Evolutionary conservation across 2,113 vertebrate species (phyloP).

Genomic region (Xenopus borealis): DNA sequence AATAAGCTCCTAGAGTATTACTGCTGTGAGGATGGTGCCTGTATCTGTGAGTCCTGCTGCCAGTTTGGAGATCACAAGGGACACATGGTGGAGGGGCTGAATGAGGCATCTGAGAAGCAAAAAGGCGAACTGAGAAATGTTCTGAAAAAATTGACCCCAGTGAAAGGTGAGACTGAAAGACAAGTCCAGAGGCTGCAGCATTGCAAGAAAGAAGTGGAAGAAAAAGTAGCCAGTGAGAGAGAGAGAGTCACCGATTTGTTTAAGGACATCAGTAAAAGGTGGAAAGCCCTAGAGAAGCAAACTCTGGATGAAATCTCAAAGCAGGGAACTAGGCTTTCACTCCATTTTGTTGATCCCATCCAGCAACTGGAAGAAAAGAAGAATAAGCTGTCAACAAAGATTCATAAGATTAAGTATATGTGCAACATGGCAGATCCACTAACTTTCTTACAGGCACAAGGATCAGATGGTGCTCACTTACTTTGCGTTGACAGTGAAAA

Average conservation of each 20-base stretch:
- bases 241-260: background rate
- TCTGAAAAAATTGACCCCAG: background rate
- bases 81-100: background rate
- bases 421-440: background rate
- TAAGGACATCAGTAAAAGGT: background rate
- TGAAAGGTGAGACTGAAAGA: background rate
- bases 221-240: background rate
- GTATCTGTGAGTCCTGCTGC: conserved; percentile 3
- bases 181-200: background rate
- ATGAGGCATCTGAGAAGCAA: background rate
- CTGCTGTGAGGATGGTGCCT: conserved; percentile 1
- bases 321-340: background rate
- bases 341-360: background rate
- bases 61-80: background rate
- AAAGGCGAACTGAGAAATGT: background rate
- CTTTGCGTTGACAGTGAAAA: background rate
- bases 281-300: background rate
- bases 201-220: background rate
- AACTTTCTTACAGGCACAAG: background rate
- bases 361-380: background rate
- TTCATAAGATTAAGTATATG: background rate
- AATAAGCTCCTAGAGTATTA: background rate
- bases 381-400: background rate
- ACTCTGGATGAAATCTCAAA: background rate
- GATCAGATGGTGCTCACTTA: background rate